phyloP scores from a whole-genome alignment of 2,888 invertebrate species.

The Dusona sp. region DNA sequence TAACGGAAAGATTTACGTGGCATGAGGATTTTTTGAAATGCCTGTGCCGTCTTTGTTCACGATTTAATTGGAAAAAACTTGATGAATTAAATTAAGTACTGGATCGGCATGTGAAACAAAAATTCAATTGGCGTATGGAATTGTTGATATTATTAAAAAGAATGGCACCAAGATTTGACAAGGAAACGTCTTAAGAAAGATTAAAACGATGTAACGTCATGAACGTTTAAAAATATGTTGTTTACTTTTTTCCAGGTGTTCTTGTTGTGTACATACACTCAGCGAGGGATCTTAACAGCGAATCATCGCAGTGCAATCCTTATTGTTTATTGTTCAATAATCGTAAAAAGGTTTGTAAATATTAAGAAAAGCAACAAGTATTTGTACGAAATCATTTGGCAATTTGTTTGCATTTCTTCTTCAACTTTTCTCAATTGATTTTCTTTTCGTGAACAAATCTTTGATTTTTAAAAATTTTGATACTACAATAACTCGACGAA shows the following conservation, averaged over 20 bases:
- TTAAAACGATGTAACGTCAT: background rate
- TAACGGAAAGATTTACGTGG: background rate
- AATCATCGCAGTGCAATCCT: conserved; percentile 85
- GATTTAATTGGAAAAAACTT: background rate
- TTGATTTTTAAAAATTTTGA: too few relatives aligned
- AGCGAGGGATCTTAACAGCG: conserved; percentile 85
- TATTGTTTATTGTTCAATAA: conserved; percentile 86
- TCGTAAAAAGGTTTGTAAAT: conserved; percentile 84
- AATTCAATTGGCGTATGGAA: background rate
- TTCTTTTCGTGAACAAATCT: too few relatives aligned
- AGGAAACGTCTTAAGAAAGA: too few relatives aligned
- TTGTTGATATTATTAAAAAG: background rate
- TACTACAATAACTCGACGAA: too few relatives aligned
- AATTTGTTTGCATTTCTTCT: background rate
- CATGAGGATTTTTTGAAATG: background rate
- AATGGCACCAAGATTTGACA: background rate
- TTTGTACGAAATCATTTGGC: background rate
- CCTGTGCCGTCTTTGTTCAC: background rate
- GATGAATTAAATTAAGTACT: background rate
- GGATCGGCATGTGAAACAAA: background rate
- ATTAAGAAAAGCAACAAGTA: background rate
- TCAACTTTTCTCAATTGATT: background rate
- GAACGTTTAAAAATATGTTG: background rate
- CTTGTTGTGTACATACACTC: conserved; percentile 86
- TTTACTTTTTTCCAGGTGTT: conserved; percentile 83